Conservation (phyloP, 2,888 invertebrate species). For the Morpho helenor region DNA sequence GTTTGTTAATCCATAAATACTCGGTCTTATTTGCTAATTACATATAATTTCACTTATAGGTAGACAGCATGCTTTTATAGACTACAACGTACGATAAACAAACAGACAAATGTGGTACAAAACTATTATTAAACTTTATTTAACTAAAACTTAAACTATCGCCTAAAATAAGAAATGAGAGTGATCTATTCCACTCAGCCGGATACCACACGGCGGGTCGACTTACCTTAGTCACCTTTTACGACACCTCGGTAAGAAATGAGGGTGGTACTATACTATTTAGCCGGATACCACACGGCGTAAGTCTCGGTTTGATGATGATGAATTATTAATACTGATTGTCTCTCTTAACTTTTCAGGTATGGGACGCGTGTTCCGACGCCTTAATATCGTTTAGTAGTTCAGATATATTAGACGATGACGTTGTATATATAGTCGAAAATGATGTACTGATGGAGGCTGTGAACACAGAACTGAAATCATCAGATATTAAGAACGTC, state of each 20-base stretch:
- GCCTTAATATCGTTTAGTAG: conserved; percentile 91
- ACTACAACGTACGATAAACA: no score
- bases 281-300: no score
- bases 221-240: no score
- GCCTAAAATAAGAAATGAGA: not conserved
- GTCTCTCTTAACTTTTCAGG: conserved; percentile 68
- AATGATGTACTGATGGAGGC: conserved; percentile 92
- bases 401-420: conserved; percentile 83
- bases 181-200: not conserved
- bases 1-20: no score
- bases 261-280: no score
- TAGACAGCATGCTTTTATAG: no score
- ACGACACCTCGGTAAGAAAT: no score
- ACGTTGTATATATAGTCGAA: conserved; percentile 95
- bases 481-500: conserved; percentile 74
- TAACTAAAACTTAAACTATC: not conserved
- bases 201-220: no score
- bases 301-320: not conserved
- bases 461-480: conserved; percentile 80
- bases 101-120: no score
- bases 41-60: no score
- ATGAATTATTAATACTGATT: not conserved
- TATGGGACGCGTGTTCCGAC: conserved; percentile 96
- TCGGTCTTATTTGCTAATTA: no score
- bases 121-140: not conserved